Base-by-base conservation (phyloP, 1,140 invertebrate genomes). In the Bradysia coprophila region DNA sequence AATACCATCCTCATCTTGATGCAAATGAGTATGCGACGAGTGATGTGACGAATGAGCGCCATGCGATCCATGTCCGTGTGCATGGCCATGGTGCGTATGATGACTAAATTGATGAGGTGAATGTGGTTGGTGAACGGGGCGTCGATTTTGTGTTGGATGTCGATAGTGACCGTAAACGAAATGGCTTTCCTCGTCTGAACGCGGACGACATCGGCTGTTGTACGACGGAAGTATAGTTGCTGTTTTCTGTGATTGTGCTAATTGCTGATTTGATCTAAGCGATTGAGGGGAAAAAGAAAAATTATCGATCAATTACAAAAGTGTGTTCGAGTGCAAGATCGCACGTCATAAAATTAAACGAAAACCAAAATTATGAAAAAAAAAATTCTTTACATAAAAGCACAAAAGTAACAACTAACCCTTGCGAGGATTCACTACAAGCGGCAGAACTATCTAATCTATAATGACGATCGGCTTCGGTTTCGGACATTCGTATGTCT, bases 401-500 rank as follows among this genome's bases (percentile, higher is more conserved):
- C 38, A 42, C 32, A 42, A 43, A 40, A 40, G 45, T 48, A 40
- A 38, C 44, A 43, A 64, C 68, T 68, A 68, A 78, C 76, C 75
- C 76, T 67, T 75, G 71, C 39, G 73, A 76, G 51, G 74, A 77
- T 60, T 78, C 76, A 64, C 75, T 78, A 62, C 75, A 79, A 51
- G 74, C 74, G 43, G 75, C 81, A 44, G 78, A 80, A 43, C 78
- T 77, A 63, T 88, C 82, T 60, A 85, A 74, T 63, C 83, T 73
- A 62, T 87, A 87, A 60, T 86, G 84, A 21, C 83, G 71, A 62
- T 92, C 87, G 16, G 81, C 81, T 61, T 93, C 88, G 19, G 83
- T 83, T 62, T 92, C 87, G 23, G 85, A 89, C 72, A 88, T 85
- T 48, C 88, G 68, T 51, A 91, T 88, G 49, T 92, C 89, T 56